Conservation (phyloP, 2,888 invertebrate genomes). For the Pheosia gnoma region DNA sequence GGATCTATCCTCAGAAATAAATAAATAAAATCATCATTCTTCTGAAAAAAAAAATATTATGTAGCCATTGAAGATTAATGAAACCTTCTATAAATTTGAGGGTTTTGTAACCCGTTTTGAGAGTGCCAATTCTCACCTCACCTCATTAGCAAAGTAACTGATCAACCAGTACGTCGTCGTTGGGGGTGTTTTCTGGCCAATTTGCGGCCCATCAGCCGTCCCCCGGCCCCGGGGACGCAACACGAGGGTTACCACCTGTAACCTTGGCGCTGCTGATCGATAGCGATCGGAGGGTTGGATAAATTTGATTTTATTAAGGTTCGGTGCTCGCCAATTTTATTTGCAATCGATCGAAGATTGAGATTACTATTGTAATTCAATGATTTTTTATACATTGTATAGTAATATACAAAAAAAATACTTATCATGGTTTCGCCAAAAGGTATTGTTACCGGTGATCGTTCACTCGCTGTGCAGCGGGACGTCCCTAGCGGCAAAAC, state of each 20-base stretch:
- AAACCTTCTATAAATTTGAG: too few relatives aligned
- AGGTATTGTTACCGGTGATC: too few relatives aligned
- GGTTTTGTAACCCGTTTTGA: too few relatives aligned
- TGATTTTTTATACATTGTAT: neutral
- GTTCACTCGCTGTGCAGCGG: too few relatives aligned
- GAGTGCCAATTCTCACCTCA: neutral
- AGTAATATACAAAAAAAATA: too few relatives aligned
- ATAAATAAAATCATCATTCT: too few relatives aligned
- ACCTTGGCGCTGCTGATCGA: constrained; percentile 47
- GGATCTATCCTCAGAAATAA: too few relatives aligned
- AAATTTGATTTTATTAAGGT: constrained; percentile 9
- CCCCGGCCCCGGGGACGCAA: constrained; percentile 37
- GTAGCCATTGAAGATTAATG: too few relatives aligned
- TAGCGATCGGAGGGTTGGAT: constrained; percentile 33
- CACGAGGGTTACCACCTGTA: constrained; percentile 52
- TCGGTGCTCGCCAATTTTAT: neutral
- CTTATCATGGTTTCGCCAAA: too few relatives aligned
- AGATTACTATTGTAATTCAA: neutral
- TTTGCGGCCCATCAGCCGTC: constrained; percentile 56
- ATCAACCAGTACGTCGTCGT: constrained; percentile 7
- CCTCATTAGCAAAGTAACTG: constrained; percentile 5
- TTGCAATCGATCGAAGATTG: constrained; percentile 1
- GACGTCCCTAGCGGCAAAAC: too few relatives aligned
- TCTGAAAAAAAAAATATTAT: too few relatives aligned
- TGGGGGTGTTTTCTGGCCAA: constrained; percentile 57